Conservation (phyloP, 1,140 invertebrate genomes). For the Drosophila nannoptera region DNA sequence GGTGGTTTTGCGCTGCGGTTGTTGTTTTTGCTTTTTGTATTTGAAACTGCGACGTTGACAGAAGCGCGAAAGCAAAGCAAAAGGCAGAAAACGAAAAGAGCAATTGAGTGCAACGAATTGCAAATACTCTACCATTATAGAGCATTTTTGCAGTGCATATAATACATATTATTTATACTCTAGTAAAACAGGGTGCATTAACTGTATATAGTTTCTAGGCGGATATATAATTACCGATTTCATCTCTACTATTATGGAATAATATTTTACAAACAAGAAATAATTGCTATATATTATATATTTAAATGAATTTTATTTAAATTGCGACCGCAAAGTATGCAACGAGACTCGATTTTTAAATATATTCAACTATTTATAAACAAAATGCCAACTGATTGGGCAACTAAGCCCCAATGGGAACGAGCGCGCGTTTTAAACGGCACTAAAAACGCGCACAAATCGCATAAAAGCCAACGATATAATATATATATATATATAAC, state of each 20-base stretch:
- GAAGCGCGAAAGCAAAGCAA: constrained; percentile 55
- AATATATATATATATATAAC: constrained; percentile 16
- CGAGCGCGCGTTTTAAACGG: constrained; percentile 25
- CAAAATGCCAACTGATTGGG: constrained; percentile 11
- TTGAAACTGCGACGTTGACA: constrained; percentile 67
- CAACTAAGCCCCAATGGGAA: constrained; percentile 11
- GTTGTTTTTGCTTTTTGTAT: constrained; percentile 22
- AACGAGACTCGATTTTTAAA: constrained; percentile 20
- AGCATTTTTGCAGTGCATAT: not conserved
- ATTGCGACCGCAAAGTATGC: constrained; percentile 64
- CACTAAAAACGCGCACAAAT: constrained; percentile 27
- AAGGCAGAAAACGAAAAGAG: constrained; percentile 4
- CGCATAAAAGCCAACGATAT: not conserved
- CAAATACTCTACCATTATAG: constrained; percentile 4
- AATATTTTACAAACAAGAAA: constrained; percentile 7
- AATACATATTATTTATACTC: too few species aligned
- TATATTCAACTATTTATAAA: constrained; percentile 32
- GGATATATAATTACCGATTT: too few species aligned
- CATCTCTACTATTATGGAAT: too few species aligned
- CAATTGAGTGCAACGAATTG: constrained; percentile 8
- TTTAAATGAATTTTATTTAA: constrained; percentile 26
- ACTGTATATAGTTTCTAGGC: too few species aligned
- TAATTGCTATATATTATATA: not conserved
- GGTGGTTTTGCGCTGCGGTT: constrained; percentile 30
- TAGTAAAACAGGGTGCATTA: too few species aligned